phyloP scores from a whole-genome alignment of 2,113 vertebrate species.

The Heloderma charlesbogerti region DNA sequence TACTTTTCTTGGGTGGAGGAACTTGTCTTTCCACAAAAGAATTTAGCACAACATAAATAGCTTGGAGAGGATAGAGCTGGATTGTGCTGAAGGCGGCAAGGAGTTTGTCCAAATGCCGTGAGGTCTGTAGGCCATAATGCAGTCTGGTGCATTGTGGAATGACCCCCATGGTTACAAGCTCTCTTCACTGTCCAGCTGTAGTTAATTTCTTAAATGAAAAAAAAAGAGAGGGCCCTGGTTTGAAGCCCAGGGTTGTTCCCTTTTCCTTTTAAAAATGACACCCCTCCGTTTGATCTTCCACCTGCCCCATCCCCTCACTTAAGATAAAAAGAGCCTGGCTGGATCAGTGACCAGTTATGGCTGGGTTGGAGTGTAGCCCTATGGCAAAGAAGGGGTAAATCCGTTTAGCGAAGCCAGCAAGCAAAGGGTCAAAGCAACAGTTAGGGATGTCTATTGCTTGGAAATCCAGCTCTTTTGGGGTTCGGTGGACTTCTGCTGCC shows the following conservation, averaged over 20 bases:
- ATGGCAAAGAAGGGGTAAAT: no score
- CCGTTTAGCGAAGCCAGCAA: no score
- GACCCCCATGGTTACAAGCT: background rate
- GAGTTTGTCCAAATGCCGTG: background rate
- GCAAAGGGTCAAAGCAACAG: no score
- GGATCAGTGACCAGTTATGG: no score
- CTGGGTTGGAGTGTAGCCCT: no score
- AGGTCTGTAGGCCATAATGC: background rate
- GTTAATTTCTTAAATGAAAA: background rate
- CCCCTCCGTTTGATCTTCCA: no score
- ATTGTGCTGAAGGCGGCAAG: background rate
- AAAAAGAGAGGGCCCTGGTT: background rate
- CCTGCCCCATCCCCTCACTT: no score
- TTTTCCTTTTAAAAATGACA: no score
- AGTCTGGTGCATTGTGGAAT: background rate
- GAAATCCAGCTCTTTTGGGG: no score
- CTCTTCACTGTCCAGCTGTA: background rate
- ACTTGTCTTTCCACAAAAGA: background rate
- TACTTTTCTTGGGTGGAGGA: background rate
- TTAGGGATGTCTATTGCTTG: no score
- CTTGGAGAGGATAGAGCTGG: background rate
- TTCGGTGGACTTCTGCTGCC: no score
- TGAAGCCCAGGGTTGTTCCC: background rate
- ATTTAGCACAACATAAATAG: background rate
- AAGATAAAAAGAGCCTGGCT: no score